phyloP scores from a whole-genome alignment of 2,113 vertebrate genomes.

The Balaeniceps rex region DNA sequence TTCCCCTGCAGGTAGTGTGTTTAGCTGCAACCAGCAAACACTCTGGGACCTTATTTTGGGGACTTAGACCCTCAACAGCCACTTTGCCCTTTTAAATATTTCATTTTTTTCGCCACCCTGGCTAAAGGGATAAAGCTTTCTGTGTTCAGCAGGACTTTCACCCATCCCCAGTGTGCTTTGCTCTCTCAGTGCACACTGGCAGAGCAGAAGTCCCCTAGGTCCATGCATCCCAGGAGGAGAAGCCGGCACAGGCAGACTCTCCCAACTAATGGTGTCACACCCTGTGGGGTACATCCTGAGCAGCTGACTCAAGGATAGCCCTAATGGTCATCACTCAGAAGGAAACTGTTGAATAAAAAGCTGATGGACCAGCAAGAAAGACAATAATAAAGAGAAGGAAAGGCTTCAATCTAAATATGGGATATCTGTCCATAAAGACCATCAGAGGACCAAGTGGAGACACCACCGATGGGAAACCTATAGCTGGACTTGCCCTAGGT shows the following conservation, averaged over 20 bases:
- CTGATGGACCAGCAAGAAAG: neutral
- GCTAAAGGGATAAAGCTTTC: neutral
- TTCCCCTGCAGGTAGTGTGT: neutral
- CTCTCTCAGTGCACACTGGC: slow-evolving; percentile 57
- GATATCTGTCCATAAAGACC: neutral
- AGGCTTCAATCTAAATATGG: neutral
- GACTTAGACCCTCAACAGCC: neutral
- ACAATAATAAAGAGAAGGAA: neutral
- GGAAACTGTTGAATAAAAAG: neutral
- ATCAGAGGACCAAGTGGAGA: neutral
- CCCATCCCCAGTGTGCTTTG: neutral
- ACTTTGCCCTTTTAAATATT: neutral
- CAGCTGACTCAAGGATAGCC: neutral
- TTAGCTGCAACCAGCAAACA: neutral
- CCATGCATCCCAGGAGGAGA: neutral
- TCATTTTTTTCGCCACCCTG: neutral
- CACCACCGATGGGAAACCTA: neutral
- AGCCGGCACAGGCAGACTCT: neutral
- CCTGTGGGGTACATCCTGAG: neutral
- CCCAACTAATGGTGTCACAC: neutral
- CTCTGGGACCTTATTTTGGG: neutral
- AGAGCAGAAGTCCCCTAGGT: slow-evolving; percentile 71
- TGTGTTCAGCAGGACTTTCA: neutral
- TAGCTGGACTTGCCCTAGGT: neutral
- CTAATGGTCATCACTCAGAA: neutral